Evolutionary conservation across 2,797 vertebrate species (phyloP), one percentile per base, ranked within the genome.

Genomic region (Halcyon chelicuti): DNA sequence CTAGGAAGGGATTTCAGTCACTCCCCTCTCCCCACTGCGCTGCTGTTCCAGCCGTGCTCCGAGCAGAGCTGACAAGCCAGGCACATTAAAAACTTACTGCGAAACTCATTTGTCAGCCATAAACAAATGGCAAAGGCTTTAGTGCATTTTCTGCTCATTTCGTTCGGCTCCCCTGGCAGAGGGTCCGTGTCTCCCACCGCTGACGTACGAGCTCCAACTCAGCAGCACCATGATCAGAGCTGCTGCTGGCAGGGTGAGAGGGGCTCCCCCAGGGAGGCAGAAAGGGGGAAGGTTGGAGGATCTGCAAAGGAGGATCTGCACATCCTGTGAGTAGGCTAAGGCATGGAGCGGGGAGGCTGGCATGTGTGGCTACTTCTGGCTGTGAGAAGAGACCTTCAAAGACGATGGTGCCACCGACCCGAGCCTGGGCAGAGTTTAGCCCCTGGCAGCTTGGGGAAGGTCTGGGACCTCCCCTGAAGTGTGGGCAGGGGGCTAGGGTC

Each of bases 81-180:
- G 57, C 62, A 42, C 4, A 0, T 62, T n/a, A 92, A 93, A 89
- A 96, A 80, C 79, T 73, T 86, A 33, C 86, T 22, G 47, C 39
- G 72, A 85, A 94, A 49, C 86, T 85, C 46, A 94, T 92, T 82
- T 85, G 67, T 83, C 85, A 77, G 51, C 68, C 54, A 23, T 18
- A 86, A 88, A 83, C 29, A 57, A 93, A 80, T 42, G 39, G 52
- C 46, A 73, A 72, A 75, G 60, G 14, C 54, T 92, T 86, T 55
- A 31, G 77, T 4, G 4, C 19, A 8, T 92, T 91, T 95, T 93
- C 77, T 93, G 44, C 88, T 66, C 5, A 0, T 85, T 95, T 91
- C 81, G 15, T 76, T 61, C 7, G 1, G 15, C 39, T 93, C 21
- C 35, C 33, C 28, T 4, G 2, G 51, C 14, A 9, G 57, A 54